Percentiles rank a stretch among this genome's conserved stretches.
phyloP scores from a whole-genome alignment of 2,113 vertebrate species.

The Erinaceus europaeus region DNA sequence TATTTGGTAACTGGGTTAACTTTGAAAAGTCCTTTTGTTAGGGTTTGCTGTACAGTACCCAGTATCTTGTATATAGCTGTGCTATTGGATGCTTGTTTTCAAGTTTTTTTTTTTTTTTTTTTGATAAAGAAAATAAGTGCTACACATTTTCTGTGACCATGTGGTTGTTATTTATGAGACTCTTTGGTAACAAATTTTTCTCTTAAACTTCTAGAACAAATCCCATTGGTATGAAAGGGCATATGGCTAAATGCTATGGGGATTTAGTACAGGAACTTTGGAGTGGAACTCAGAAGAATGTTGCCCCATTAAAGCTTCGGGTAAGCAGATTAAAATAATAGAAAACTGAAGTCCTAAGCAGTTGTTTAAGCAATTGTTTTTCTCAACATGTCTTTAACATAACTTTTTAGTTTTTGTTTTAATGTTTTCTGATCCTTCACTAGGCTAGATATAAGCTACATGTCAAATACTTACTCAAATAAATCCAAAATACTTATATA shows the following conservation, averaged over 20 bases:
- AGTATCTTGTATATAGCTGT: too few relatives aligned
- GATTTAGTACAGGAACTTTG: slow-evolving; percentile 98
- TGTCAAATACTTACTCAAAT: neutral
- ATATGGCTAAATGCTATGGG: slow-evolving; percentile 99
- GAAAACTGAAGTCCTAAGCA: slow-evolving; percentile 25
- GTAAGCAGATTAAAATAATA: slow-evolving; percentile 79
- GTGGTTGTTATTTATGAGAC: slow-evolving; percentile 42
- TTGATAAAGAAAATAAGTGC: neutral
- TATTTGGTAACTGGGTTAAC: too few relatives aligned
- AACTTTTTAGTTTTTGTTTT: slow-evolving; percentile 36
- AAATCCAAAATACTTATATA: neutral
- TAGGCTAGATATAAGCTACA: neutral
- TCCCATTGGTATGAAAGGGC: slow-evolving; percentile 98
- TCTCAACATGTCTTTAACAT: slow-evolving; percentile 17
- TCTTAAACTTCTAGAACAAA: slow-evolving; percentile 87
- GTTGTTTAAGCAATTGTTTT: slow-evolving; percentile 10
- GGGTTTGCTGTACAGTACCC: too few relatives aligned
- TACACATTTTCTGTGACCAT: slow-evolving; percentile 26
- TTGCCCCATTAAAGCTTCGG: slow-evolving; percentile 96
- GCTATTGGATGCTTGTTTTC: too few relatives aligned
- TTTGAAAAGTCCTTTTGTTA: too few relatives aligned
- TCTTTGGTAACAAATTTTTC: slow-evolving; percentile 46
- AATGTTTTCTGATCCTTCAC: neutral
- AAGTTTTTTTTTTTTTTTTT: too few relatives aligned
- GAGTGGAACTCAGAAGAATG: slow-evolving; percentile 98